Conservation (phyloP, 2,797 vertebrate genomes). For the Netta rufina region DNA sequence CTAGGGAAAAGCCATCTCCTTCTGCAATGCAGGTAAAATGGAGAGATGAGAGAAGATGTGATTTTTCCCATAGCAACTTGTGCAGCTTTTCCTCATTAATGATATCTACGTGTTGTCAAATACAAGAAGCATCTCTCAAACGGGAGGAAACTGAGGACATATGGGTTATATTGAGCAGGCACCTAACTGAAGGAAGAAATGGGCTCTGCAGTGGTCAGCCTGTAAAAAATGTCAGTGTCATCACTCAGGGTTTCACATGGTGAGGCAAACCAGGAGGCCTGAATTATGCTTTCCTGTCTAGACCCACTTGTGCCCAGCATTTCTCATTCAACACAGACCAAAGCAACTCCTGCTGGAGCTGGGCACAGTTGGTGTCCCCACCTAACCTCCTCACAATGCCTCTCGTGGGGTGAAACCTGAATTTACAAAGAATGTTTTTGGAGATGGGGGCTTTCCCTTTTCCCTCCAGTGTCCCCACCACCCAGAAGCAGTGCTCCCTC, state of each 20-base stretch:
- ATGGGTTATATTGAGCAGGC: background rate
- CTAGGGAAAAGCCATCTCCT: background rate
- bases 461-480: background rate
- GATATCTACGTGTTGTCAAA: background rate
- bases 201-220: background rate
- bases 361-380: slow-evolving; percentile 25
- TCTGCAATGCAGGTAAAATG: background rate
- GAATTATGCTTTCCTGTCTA: background rate
- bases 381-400: background rate
- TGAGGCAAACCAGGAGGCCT: slow-evolving; percentile 28
- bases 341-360: slow-evolving; percentile 6
- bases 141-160: background rate
- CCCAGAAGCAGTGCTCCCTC: background rate
- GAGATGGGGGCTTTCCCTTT: background rate
- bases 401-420: background rate
- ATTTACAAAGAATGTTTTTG: background rate
- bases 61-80: background rate
- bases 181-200: background rate
- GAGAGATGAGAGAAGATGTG: background rate
- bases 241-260: background rate
- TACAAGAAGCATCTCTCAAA: background rate
- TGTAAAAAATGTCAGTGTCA: background rate
- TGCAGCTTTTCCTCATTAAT: background rate
- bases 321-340: slow-evolving; percentile 39
- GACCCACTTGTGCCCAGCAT: background rate